These are phyloP conservation scores for Bergia puertoricense DNA, from an alignment of 92 coral and sea anemone genomes.

Conservation along the genomic window DNA sequence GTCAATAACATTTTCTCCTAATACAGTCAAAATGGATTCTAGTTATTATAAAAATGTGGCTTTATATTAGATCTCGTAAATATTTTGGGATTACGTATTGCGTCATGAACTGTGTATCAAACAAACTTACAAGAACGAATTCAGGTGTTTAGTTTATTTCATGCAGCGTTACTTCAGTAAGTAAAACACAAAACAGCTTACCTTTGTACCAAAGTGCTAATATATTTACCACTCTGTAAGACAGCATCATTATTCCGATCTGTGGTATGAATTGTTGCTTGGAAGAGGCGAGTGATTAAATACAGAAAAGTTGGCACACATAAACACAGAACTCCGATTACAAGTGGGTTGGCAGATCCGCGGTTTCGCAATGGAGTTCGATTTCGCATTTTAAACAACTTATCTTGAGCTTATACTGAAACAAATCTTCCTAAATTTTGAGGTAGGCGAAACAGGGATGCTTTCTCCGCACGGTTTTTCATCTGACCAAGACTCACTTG, in stretches of 20 bases:
- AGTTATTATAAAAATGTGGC: no score
- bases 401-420: no score
- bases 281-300: background rate
- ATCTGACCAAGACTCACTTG: background rate
- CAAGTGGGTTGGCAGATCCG: background rate
- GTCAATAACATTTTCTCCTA: no score
- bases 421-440: background rate
- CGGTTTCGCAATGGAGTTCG: slow-evolving; percentile 2
- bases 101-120: background rate
- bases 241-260: background rate
- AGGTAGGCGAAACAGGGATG: background rate
- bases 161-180: background rate
- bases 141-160: no score
- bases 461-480: background rate
- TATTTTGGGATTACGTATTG: background rate
- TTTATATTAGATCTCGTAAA: no score
- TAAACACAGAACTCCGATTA: background rate
- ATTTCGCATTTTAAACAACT: background rate
- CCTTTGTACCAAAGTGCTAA: background rate
- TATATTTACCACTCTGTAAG: background rate
- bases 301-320: background rate
- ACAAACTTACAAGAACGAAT: background rate
- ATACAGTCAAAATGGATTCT: no score
- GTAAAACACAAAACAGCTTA: background rate
- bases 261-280: background rate